These are phyloP conservation scores for Zophobas morio DNA, from an alignment of 1,140 invertebrate genomes.

Conservation along the genomic window DNA sequence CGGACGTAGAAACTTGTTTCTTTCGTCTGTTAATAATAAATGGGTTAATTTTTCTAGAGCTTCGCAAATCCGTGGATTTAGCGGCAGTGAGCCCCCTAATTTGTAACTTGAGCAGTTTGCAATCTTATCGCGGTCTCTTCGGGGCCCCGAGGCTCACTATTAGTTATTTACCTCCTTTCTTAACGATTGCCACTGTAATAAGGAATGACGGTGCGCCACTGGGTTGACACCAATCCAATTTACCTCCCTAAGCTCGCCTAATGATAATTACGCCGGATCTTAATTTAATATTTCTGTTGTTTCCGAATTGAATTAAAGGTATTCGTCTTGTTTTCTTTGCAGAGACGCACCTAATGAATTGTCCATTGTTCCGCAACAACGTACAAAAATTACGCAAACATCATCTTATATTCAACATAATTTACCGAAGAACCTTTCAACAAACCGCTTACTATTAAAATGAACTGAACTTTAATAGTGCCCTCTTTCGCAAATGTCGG, in stretches of 20 bases:
- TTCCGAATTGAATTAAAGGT: conserved; percentile 42
- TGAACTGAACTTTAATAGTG: too few species aligned
- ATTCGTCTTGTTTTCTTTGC: conserved; percentile 51
- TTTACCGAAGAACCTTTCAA: too few species aligned
- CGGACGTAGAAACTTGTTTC: conserved; percentile 58
- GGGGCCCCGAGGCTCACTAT: conserved; percentile 51
- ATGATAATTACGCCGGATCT: conserved; percentile 54
- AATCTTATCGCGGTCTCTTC: conserved; percentile 59
- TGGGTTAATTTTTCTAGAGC: conserved; percentile 64
- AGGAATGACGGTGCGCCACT: conserved; percentile 51
- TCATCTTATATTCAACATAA: neutral
- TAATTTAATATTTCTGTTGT: conserved; percentile 54
- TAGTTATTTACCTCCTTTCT: conserved; percentile 58
- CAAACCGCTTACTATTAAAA: too few species aligned
- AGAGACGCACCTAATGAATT: conserved; percentile 40
- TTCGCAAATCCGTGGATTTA: conserved; percentile 61
- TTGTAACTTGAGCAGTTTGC: conserved; percentile 62
- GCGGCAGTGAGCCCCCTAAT: conserved; percentile 59
- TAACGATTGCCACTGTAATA: conserved; percentile 56
- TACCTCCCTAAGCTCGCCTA: conserved; percentile 51
- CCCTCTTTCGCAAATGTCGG: too few species aligned
- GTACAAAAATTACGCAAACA: conserved; percentile 23
- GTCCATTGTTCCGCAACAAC: conserved; percentile 6
- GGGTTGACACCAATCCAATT: conserved; percentile 54
- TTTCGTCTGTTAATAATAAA: conserved; percentile 64